A percentile compares a stretch with the other conserved stretches of the same genome.
phyloP scores from a whole-genome alignment of 37 sponge, comb jelly and placozoan species.

The Crambe crambe region DNA sequence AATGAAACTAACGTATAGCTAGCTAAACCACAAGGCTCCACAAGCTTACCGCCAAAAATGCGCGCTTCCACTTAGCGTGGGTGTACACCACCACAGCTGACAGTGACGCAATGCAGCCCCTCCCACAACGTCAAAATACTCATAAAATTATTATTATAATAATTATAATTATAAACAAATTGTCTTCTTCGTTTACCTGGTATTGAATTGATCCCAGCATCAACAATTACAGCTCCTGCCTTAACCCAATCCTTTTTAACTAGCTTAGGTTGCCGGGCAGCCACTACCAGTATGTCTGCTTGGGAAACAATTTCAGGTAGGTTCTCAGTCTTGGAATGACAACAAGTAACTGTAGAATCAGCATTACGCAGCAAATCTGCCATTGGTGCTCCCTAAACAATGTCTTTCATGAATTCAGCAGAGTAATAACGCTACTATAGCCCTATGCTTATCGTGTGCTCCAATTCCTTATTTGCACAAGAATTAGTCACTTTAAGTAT shows the following conservation, averaged over 20 bases:
- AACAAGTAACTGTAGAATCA: constrained; percentile 91
- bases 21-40: too few species aligned
- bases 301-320: constrained; percentile 35
- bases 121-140: too few species aligned
- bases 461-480: too few species aligned
- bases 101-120: too few species aligned
- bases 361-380: constrained; percentile 65
- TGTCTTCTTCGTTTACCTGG: constrained; percentile 58
- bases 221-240: constrained; percentile 95
- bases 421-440: background rate
- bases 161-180: background rate
- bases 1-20: too few species aligned
- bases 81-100: too few species aligned
- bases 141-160: too few species aligned
- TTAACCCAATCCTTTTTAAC: constrained; percentile 92
- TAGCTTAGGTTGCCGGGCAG: constrained; percentile 74
- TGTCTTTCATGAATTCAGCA: background rate
- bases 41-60: too few species aligned
- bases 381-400: constrained; percentile 85
- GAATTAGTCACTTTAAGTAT: too few species aligned
- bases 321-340: constrained; percentile 84
- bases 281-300: constrained; percentile 95
- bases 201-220: constrained; percentile 93
- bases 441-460: too few species aligned
- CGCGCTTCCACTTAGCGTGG: too few species aligned